These are phyloP conservation scores for Ephialtes manifestator DNA, from an alignment of 2,888 invertebrate genomes.

Conservation along the genomic window DNA sequence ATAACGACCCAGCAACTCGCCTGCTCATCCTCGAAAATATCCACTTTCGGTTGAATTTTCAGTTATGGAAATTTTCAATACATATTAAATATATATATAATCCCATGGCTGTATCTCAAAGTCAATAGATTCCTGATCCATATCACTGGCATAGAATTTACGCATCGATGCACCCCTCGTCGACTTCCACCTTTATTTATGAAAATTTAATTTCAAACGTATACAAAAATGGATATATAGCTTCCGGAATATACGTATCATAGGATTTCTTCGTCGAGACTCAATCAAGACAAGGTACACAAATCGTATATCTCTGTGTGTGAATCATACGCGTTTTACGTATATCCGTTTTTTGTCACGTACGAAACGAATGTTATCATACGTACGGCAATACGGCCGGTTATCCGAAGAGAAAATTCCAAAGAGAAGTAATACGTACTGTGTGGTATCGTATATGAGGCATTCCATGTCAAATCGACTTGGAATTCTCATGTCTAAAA, in stretches of 20 bases:
- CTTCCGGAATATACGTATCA: background rate
- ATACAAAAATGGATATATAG: slow-evolving; percentile 24
- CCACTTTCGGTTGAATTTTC: slow-evolving; percentile 40
- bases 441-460: background rate
- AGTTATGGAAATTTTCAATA: slow-evolving; percentile 59
- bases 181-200: slow-evolving; percentile 16
- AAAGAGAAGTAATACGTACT: slow-evolving; percentile 37
- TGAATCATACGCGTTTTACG: slow-evolving; percentile 29
- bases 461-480: background rate
- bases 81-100: slow-evolving; percentile 1
- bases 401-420: slow-evolving; percentile 38
- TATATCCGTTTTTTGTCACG: slow-evolving; percentile 61
- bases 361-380: slow-evolving; percentile 45
- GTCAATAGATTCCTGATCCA: slow-evolving; percentile 16
- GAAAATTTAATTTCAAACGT: slow-evolving; percentile 32
- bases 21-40: slow-evolving; percentile 20
- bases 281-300: slow-evolving; percentile 68
- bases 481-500: background rate
- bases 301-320: slow-evolving; percentile 52
- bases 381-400: background rate
- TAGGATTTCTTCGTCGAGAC: slow-evolving; percentile 65
- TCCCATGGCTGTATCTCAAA: slow-evolving; percentile 6
- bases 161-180: background rate
- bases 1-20: background rate
- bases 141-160: background rate